A percentile compares a stretch with the other conserved stretches of the same genome.
These are phyloP conservation scores for Cantharis rufa DNA, from an alignment of 2,888 invertebrate species.

Conservation along the genomic window DNA sequence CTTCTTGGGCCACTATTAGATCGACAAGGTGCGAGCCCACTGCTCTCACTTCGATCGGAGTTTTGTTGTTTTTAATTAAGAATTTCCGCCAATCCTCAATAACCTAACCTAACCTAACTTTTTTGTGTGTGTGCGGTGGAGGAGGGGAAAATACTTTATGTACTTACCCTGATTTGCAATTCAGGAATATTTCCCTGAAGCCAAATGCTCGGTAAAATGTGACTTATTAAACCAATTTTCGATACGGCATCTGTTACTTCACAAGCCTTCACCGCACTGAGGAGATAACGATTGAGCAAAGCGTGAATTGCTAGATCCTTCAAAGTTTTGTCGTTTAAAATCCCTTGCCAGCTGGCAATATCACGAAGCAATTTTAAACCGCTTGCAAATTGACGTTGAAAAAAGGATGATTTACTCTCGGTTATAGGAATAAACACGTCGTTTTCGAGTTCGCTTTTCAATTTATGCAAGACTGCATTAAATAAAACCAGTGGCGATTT, in stretches of 20 bases:
- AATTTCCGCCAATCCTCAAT: too few relatives aligned
- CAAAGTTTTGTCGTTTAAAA: conserved; percentile 72
- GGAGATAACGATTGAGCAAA: conserved; percentile 70
- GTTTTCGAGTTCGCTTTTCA: conserved; percentile 77
- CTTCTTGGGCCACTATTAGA: too few relatives aligned
- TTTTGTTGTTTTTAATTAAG: too few relatives aligned
- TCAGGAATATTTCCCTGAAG: conserved; percentile 63
- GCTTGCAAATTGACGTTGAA: conserved; percentile 83
- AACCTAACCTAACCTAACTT: too few relatives aligned
- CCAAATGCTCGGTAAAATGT: conserved; percentile 69
- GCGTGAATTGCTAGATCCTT: conserved; percentile 77
- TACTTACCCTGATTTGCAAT: too few relatives aligned
- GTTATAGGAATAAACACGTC: conserved; percentile 94
- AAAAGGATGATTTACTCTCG: conserved; percentile 71
- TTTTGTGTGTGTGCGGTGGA: too few relatives aligned
- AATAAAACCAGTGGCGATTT: conserved; percentile 69
- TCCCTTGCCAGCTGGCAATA: conserved; percentile 78
- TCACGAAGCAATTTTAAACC: conserved; percentile 79
- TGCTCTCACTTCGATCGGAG: too few relatives aligned
- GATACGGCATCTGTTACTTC: conserved; percentile 58
- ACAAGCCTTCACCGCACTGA: conserved; percentile 52
- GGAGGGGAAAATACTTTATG: too few relatives aligned
- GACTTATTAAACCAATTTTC: conserved; percentile 61
- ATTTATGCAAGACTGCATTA: conserved; percentile 71
- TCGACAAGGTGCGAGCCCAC: too few relatives aligned